Evolutionary conservation across 2,888 invertebrate species (phyloP), one percentile per base, ranked within the genome.

Genomic region (Trachelus iudaicus): DNA sequence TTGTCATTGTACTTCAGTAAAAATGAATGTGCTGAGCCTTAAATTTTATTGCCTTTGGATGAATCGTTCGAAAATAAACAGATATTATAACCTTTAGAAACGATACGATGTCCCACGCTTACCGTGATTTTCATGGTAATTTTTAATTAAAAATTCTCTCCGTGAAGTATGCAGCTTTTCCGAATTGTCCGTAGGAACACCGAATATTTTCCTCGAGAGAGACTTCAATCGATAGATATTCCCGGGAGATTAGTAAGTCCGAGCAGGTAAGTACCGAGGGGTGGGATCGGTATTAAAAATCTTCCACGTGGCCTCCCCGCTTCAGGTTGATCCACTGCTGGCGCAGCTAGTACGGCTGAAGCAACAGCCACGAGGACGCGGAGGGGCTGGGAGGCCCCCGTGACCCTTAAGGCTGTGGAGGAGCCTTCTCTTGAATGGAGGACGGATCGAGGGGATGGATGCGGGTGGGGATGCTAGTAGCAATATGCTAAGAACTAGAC

Each of bases 401-500:
- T 23, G 56, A 56, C 56, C 56, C 9, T 23, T 23, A 56, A 9
- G 9, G 9, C 56, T 23, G 56, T 1, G 56, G 9, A 56, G 56
- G 56, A 56, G 23, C 56, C 56, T 56, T 9, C 23, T 56, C 56
- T 9, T 23, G 9, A 23, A 56, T 2, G 56, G 23, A 56, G 23
- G 23, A 56, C 56, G 56, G 23, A 56, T 56, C 1, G 9, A 23
- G 56, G 23, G 40, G 9, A 23, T 15, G 23, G 40, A 56, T 56
- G n/a, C n/a, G 23, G 56, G 56, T 23, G 23, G 23, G 9, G 23
- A 56, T 0, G 56, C 56, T 23, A 73, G 76, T 77, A 78, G 80
- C 79, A 81, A 81, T 83, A 82, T 82, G 81, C 81, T 81, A 81
- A 83, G 81, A 77, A 80, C 75, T 75, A 73, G 79, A 82, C 76